Evolutionary conservation across 2,113 vertebrate genomes (phyloP), one percentile per base, ranked within the genome.

Genomic region (Porphyrio hochstetteri): DNA sequence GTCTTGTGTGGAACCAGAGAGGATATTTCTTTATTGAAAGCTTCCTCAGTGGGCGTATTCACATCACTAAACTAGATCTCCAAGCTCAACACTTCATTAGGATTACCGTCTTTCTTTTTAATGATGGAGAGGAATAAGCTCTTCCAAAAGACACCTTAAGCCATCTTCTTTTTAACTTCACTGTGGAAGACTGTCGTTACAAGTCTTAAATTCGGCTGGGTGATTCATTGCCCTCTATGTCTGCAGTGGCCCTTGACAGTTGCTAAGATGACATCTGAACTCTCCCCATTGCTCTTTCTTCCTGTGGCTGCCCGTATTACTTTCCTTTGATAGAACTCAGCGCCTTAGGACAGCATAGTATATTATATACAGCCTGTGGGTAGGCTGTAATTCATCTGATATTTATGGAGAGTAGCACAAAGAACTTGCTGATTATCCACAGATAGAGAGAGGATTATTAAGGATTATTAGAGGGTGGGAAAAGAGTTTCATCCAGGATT

Each of bases 401-500:
- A n/a, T 76, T 94, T 92, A 64, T 57, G 23, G 40, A 79, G 70
- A 87, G 36, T n/a, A 77, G 67, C 67, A 85, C 77, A 91, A 86
- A 94, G 86, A 68, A 40, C 36, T 86, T 69, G 40, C 31, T 0
- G 35, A 72, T 94, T 90, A 76, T 89, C 50, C 55, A 57, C 70
- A 92, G 91, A 94, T 91, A 79, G 74, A 9, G 44, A 80, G 75
- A 71, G 78, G 84, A 94, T 96, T 97, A 95, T 92, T 90, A 87
- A 42, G 86, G 81, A 86, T 95, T 95, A 91, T 89, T 94, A 77
- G 75, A 94, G 75, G 59, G 67, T 97, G 96, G 96, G 95, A 96
- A 96, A 95, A 85, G 35, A 72, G 28, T 86, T 97, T 93, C 57
- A 55, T 92, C 90, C 78, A 95, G 86, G 74, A 44, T 85, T 96